These are phyloP conservation scores for Leptopilina drosophilae DNA, from an alignment of 2,888 invertebrate genomes.

Conservation along the genomic window DNA sequence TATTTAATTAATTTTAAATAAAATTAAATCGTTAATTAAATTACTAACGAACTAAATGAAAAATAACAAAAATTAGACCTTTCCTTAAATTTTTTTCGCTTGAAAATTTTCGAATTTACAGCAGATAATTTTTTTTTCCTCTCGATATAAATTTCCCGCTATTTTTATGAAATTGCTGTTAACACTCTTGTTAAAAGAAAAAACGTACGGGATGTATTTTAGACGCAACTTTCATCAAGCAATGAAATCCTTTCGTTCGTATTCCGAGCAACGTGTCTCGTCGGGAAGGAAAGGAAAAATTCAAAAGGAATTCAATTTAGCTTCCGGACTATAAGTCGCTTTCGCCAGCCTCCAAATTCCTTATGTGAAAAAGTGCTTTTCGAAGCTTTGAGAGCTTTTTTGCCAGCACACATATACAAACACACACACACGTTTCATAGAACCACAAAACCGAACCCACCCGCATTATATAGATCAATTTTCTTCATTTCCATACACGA, in stretches of 20 bases:
- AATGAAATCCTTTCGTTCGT: constrained; percentile 37
- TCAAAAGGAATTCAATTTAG: constrained; percentile 40
- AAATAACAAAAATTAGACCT: too few relatives aligned
- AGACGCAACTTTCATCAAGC: constrained; percentile 17
- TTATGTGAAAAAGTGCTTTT: constrained; percentile 33
- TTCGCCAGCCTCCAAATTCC: constrained; percentile 28
- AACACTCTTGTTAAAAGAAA: constrained; percentile 6
- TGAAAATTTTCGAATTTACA: too few relatives aligned
- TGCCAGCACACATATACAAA: too few relatives aligned
- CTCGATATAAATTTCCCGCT: background rate
- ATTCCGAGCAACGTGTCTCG: constrained; percentile 10
- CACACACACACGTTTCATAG: background rate
- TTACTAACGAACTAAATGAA: too few relatives aligned
- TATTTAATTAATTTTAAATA: too few relatives aligned
- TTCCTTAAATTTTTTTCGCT: too few relatives aligned
- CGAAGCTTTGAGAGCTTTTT: background rate
- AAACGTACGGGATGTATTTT: background rate
- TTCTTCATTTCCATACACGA: constrained; percentile 13
- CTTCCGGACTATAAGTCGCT: constrained; percentile 27
- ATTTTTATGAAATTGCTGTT: background rate
- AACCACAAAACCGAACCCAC: background rate
- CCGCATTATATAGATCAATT: background rate
- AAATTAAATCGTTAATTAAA: too few relatives aligned
- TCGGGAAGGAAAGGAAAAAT: constrained; percentile 6
- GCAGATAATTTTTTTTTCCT: too few relatives aligned